Base-by-base conservation (phyloP, 2,888 invertebrate species). In the Drosophila rellima region DNA sequence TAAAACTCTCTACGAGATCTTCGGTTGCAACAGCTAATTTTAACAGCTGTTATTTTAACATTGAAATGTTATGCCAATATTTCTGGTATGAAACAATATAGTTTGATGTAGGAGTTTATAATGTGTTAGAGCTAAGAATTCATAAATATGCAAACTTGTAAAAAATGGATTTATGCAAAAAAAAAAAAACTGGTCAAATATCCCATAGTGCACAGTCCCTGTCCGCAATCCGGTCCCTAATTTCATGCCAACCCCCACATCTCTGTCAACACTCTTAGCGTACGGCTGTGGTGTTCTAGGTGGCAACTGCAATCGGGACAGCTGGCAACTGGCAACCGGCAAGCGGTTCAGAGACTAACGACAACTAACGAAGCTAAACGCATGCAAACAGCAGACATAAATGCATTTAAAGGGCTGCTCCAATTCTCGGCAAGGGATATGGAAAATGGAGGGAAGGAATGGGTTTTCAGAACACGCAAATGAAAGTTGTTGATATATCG, bases 291-390 rank as follows among this genome's bases (percentile, higher is more conserved):
- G 42, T 33, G 33, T 23, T 11, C 10, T 13, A 15, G 44, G 33
- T 55, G 55, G 44, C 42, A 55, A 62, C 59, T 59, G 37, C n/a
- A 42, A 52, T 29, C 18, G n/a, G 61, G 45, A 42, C 59, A 61
- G 35, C 63, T 50, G 55, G 52, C 52, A 48, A 39, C 44, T 40
- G 62, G 50, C 31, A 59, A 65, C 54, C 48, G 44, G 71, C 55
- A 59, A 69, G 33, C 23, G 61, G 81, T 57, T 65, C 70, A 68
- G 71, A 63, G 57, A 70, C 80, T 67, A 71, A 80, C 74, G 74
- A 75, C 80, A 77, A 75, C 82, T 88, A 88, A 79, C 85, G 82
- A 85, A 85, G 82, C 88, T 72, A 82, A 88, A 88, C 80, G 79
- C 79, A 74, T 74, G 82, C 81, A 78, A 81, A 87, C 78, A 70